Evolutionary conservation across 2,888 invertebrate species (phyloP).

Genomic region (Anthrax anthrax): DNA sequence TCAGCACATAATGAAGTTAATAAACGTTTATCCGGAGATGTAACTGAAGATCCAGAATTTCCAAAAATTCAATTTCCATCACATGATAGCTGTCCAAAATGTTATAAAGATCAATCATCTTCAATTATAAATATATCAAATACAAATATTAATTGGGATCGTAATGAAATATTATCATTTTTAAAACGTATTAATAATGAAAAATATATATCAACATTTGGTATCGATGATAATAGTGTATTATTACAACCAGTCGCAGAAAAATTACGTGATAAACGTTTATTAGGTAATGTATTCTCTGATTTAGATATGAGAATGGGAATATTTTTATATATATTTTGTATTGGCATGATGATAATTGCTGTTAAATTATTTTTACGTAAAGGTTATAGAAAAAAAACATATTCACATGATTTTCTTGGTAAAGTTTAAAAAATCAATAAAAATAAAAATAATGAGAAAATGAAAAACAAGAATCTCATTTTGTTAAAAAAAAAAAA

Average conservation of each 20-base stretch:
- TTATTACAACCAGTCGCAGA: constrained; percentile 20
- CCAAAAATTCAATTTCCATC: constrained; percentile 85
- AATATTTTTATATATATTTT: constrained; percentile 58
- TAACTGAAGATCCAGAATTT: constrained; percentile 77
- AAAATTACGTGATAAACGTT: constrained; percentile 25
- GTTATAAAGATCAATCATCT: constrained; percentile 36
- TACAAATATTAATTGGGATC: constrained; percentile 25
- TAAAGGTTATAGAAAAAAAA: constrained; percentile 51
- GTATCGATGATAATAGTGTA: constrained; percentile 21
- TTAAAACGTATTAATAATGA: constrained; percentile 29
- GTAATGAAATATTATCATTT: constrained; percentile 25
- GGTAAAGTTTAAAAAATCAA: constrained; percentile 46
- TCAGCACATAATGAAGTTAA: constrained; percentile 88
- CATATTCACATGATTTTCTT: constrained; percentile 51
- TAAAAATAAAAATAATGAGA: no score
- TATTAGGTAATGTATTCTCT: constrained; percentile 27
- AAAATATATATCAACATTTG: constrained; percentile 18
- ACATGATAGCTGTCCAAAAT: constrained; percentile 48
- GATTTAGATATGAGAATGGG: constrained; percentile 57
- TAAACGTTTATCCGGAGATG: constrained; percentile 66
- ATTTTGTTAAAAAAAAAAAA: no score
- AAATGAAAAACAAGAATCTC: no score
- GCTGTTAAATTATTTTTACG: constrained; percentile 61
- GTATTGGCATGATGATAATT: constrained; percentile 57
- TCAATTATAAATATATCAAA: constrained; percentile 12